These are phyloP conservation scores for Nomada goodeniana DNA, from an alignment of 2,888 invertebrate species.

Conservation along the genomic window DNA sequence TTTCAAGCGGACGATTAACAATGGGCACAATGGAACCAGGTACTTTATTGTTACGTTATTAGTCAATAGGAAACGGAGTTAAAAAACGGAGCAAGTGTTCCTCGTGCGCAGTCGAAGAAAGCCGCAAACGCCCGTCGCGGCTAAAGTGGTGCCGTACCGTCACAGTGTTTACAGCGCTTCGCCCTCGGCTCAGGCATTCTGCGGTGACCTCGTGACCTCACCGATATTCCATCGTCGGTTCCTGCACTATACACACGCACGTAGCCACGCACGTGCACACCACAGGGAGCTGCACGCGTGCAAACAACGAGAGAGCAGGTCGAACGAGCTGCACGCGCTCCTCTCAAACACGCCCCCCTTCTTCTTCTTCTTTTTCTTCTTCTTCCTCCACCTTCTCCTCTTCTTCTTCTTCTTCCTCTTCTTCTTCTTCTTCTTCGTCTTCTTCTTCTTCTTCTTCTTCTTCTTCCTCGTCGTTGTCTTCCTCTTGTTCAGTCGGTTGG, in stretches of 20 bases:
- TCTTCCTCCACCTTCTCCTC: background rate
- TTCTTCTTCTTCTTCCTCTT: constrained; percentile 2
- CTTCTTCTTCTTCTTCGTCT: background rate
- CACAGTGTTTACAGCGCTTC: constrained; percentile 96
- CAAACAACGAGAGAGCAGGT: constrained; percentile 35
- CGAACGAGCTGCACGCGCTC: constrained; percentile 37
- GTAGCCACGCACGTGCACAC: constrained; percentile 56
- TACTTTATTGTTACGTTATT: constrained; percentile 61
- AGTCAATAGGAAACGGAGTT: background rate
- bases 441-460: constrained; percentile 5
- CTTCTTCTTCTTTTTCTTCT: constrained; percentile 7
- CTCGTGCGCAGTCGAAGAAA: constrained; percentile 3
- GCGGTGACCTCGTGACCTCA: constrained; percentile 84
- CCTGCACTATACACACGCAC: constrained; percentile 70
- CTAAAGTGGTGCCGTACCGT: constrained; percentile 87
- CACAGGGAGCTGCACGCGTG: constrained; percentile 50
- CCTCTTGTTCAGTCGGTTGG: constrained; percentile 33
- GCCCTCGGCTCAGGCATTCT: constrained; percentile 91
- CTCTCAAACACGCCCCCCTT: constrained; percentile 20
- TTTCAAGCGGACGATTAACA: constrained; percentile 25
- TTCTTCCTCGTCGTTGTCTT: constrained; percentile 25
- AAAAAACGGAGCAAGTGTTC: background rate
- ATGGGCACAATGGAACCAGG: background rate
- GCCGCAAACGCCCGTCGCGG: constrained; percentile 24
- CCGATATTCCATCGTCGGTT: constrained; percentile 83